phyloP scores from a whole-genome alignment of 2,797 vertebrate genomes.

The Yasuhikotakia modesta region DNA sequence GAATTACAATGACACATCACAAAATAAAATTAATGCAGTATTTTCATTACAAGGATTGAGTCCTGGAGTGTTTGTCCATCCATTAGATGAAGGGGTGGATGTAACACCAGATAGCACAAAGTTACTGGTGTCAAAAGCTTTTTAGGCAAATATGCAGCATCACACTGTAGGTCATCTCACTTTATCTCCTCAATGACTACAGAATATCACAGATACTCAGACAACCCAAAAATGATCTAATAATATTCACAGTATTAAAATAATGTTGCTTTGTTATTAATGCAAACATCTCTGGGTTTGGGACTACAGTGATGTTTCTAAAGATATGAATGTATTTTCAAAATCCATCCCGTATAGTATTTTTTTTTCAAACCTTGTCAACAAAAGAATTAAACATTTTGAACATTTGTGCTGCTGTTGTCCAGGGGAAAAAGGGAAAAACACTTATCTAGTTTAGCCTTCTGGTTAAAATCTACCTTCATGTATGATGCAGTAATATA shows the following conservation, averaged over 20 bases:
- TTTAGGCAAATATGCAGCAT: conserved; percentile 80
- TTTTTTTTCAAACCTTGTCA: no score
- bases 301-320: not conserved
- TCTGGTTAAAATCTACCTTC: no score
- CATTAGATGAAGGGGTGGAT: conserved; percentile 73
- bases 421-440: no score
- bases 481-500: no score
- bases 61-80: conserved; percentile 77
- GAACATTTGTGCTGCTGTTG: no score
- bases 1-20: conserved; percentile 84
- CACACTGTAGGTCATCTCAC: conserved; percentile 67
- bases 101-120: conserved; percentile 70
- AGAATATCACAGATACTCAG: not conserved
- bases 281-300: not conserved
- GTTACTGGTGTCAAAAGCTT: conserved; percentile 75
- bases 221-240: not conserved
- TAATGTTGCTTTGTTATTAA: no score
- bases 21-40: conserved; percentile 81
- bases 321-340: not conserved
- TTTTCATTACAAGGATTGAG: conserved; percentile 82
- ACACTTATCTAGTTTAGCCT: no score
- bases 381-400: no score
- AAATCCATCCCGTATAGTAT: not conserved
- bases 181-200: conserved; percentile 34
- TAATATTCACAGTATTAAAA: no score